These are phyloP conservation scores for Erannis defoliaria DNA, from an alignment of 2,888 invertebrate genomes.

Conservation along the genomic window DNA sequence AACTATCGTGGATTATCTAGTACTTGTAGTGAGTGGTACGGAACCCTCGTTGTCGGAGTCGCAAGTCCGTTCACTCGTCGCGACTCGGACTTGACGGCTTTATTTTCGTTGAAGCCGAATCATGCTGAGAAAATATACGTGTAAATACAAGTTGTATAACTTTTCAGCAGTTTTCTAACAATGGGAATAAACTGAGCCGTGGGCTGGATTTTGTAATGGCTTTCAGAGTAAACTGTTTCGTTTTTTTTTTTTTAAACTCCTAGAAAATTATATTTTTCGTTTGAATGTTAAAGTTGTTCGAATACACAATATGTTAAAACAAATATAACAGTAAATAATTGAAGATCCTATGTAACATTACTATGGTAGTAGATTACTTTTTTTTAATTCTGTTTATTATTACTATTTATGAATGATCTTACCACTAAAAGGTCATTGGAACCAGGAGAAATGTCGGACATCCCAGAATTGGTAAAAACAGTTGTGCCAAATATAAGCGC, in stretches of 20 bases:
- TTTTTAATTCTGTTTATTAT: too few species aligned
- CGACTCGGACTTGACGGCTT: too few species aligned
- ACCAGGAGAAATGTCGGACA: constrained; percentile 67
- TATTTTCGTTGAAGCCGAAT: constrained; percentile 30
- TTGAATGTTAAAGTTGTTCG: constrained; percentile 33
- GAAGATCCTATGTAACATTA: too few species aligned
- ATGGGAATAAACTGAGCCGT: constrained; percentile 30
- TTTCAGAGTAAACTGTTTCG: constrained; percentile 37
- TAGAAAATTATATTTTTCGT: constrained; percentile 41
- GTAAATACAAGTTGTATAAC: constrained; percentile 34
- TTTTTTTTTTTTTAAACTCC: constrained; percentile 35
- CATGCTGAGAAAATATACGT: constrained; percentile 20
- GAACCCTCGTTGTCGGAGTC: too few species aligned
- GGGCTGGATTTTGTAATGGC: constrained; percentile 29
- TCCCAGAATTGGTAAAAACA: constrained; percentile 71
- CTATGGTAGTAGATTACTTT: too few species aligned
- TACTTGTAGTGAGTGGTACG: too few species aligned
- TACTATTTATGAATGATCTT: too few species aligned
- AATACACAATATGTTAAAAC: constrained; percentile 2
- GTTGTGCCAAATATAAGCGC: constrained; percentile 72
- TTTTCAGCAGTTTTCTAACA: constrained; percentile 38
- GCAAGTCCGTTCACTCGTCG: too few species aligned
- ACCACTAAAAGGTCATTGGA: constrained; percentile 64
- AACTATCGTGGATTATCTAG: too few species aligned
- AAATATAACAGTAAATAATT: too few species aligned